Evolutionary conservation across 2,113 vertebrate species (phyloP).

Genomic region (Laticauda laticaudata): DNA sequence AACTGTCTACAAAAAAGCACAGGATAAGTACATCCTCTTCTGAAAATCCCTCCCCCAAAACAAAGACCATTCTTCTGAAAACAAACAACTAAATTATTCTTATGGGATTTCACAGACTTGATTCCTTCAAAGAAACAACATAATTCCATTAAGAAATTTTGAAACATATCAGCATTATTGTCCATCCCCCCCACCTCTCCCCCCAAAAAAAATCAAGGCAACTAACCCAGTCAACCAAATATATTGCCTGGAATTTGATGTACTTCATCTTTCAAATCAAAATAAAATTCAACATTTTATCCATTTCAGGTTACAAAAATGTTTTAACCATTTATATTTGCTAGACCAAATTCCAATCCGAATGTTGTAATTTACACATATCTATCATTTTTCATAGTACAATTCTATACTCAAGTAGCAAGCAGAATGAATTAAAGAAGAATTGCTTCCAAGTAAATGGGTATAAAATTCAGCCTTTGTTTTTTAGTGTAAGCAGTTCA

Average conservation of each 20-base stretch:
- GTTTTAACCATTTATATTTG: not conserved
- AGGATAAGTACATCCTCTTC: not conserved
- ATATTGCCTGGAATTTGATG: not conserved
- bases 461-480: not conserved
- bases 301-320: not conserved
- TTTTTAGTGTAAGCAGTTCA: not conserved
- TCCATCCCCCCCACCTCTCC: no score
- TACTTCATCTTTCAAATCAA: not conserved
- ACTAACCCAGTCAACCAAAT: not conserved
- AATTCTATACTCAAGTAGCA: not conserved
- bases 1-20: not conserved
- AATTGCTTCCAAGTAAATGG: not conserved
- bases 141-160: not conserved
- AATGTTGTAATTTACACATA: not conserved
- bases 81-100: not conserved
- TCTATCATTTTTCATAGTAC: not conserved
- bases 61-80: not conserved
- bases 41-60: not conserved
- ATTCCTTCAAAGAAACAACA: not conserved
- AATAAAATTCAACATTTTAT: not conserved
- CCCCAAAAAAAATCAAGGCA: not conserved
- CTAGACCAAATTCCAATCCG: not conserved
- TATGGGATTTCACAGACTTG: not conserved
- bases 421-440: not conserved
- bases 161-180: not conserved